A percentile compares a stretch with the other conserved stretches of the same genome.
Conservation (phyloP, 2,888 invertebrate species). For the Ophraella communa region DNA sequence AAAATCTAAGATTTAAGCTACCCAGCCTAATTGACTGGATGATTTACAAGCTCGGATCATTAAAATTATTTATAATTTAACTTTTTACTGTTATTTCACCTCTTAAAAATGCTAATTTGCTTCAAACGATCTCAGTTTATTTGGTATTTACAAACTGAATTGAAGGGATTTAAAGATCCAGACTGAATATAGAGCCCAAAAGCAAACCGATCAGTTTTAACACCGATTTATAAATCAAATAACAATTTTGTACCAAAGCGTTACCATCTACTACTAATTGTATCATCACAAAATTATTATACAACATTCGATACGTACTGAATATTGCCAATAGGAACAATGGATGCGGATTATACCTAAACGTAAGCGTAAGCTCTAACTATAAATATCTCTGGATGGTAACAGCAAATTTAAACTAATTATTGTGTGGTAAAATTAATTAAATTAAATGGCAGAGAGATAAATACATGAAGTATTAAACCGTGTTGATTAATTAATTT, state of each 20-base stretch:
- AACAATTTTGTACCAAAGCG: background rate
- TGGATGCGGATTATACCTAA: background rate
- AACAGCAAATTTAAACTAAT: background rate
- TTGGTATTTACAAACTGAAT: background rate
- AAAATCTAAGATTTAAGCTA: too few relatives aligned
- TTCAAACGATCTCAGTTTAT: too few relatives aligned
- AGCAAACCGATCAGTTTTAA: background rate
- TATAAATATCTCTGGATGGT: background rate
- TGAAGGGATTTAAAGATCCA: background rate
- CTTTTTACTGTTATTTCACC: too few relatives aligned
- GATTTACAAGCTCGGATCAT: too few relatives aligned
- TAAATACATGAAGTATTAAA: too few relatives aligned
- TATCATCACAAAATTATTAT: background rate
- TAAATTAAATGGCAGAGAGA: background rate
- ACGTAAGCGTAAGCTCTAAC: background rate
- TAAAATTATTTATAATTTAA: too few relatives aligned
- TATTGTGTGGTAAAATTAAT: background rate
- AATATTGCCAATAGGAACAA: background rate
- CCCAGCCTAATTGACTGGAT: too few relatives aligned
- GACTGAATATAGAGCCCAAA: background rate
- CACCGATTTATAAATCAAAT: conserved; percentile 4
- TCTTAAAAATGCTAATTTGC: too few relatives aligned
- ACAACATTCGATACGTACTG: background rate
- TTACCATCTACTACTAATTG: background rate
- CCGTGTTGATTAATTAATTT: too few relatives aligned